Evolutionary conservation across 2,888 invertebrate genomes (phyloP), one percentile per base, ranked within the genome.

Genomic region (Aporophyla lueneburgensis): DNA sequence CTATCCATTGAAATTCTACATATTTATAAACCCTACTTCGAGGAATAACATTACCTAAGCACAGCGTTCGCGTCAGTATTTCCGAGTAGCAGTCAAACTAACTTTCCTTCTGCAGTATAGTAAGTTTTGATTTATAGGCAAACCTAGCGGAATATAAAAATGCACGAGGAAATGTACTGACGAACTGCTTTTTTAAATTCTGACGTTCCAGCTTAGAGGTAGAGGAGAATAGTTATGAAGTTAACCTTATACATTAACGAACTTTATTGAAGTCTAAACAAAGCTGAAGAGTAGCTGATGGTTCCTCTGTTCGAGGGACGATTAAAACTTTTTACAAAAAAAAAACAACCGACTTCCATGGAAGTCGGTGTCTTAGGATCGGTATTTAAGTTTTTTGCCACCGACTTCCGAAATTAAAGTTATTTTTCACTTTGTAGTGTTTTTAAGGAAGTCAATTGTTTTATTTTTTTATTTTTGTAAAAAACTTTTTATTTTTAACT

Each of bases 51-150:
- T 73, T 65, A 72, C 62, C 43, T 67, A 63, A 80, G 59, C 73
- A 80, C 66, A 73, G 61, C 81, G 76, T 27, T n/a, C 56, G 63
- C 76, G 70, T 76, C 61, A 14, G 66, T 74, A 49, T 61, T 72
- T 61, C 63, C 71, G 59, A 79, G 74, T 62, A 71, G 71, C 76
- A 77, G 73, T 71, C 71, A 71, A 76, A 81, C 62, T 62, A 63
- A 87, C 71, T 73, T 87, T 87, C 70, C 54, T 58, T 27, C 27
- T 40, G 33, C 58, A 74, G 73, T 81, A 63, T 70, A 73, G 69
- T 66, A 75, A 81, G 83, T 87, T 83, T 74, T 86, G 86, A 85
- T 87, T 85, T 87, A 86, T 85, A 78, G 69, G 78, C 33, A 71
- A 78, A 71, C 77, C 83, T 69, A 62, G 68, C 33, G 10, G 77